Evolutionary conservation across 2,888 invertebrate species (phyloP), one percentile per base, ranked within the genome.

Genomic region (Euplagia quadripunctaria): DNA sequence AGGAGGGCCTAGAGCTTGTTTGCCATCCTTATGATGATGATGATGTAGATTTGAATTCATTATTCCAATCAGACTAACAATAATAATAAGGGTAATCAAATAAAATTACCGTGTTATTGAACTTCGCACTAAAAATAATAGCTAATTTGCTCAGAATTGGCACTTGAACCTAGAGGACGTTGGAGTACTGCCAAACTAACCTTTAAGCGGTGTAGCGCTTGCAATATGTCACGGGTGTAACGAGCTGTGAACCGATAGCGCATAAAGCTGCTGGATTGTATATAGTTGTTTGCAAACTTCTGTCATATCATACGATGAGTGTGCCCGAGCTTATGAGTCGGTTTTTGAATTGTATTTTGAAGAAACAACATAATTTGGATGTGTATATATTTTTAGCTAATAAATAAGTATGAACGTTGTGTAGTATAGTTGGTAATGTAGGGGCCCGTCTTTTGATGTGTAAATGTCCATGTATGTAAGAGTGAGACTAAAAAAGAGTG

Each of bases 91-190:
- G 55, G 42, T 64, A 67, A n/a, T 73, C 73, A 78, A 65, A 58
- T 76, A 80, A 79, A 79, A 82, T 78, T 75, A 77, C 70, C 49
- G 79, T 83, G 89, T 86, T 87, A 88, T 87, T 89, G 88, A 89
- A 89, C 87, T 88, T 86, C 78, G 64, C 79, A 81, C 81, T 85
- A 79, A 86, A 86, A 88, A 89, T 88, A 88, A 84, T 83, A 78
- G 80, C 80, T 72, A 64, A 82, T 82, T 86, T 85, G 84, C 87
- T 63, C 86, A 88, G 87, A 88, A 89, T 89, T 86, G 86, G 87
- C 86, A 85, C 80, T 80, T 43, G 69, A 69, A 55, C 41, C 63
- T 83, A 78, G 81, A 76, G 78, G 73, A 79, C 68, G 16, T 80
- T 90, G 90, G 90, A 86, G 63, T 42, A 16, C 55, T 77, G 88